A percentile compares a stretch with the other conserved stretches of the same genome.
Conservation (phyloP, 2,888 invertebrate species). For the Panopea generosa region DNA sequence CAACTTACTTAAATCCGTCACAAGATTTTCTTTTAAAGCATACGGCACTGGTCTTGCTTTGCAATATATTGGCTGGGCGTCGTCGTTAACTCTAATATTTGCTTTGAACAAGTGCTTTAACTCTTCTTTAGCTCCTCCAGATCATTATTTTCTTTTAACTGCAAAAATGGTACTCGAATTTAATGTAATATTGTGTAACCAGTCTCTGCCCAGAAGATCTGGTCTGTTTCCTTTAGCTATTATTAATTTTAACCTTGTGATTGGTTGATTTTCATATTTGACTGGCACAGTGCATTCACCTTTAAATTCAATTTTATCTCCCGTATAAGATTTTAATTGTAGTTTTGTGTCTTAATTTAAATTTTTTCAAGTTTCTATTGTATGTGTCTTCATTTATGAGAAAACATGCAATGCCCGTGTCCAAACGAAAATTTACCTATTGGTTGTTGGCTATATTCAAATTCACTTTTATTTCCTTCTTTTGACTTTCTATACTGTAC, state of each 20-base stretch:
- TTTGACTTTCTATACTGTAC: background rate
- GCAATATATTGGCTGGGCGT: conserved; percentile 1
- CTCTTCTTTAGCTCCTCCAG: conserved; percentile 6
- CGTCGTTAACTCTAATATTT: conserved; percentile 18
- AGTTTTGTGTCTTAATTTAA: background rate
- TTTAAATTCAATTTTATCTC: background rate
- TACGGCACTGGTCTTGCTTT: conserved; percentile 19
- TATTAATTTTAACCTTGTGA: background rate
- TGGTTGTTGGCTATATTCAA: background rate
- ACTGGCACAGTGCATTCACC: conserved; percentile 3
- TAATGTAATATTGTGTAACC: conserved; percentile 8
- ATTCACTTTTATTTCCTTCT: background rate
- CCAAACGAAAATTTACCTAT: background rate
- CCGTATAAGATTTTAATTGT: conserved; percentile 3
- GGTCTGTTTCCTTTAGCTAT: conserved; percentile 15
- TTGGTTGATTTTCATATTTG: background rate
- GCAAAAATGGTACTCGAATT: background rate
- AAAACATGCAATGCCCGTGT: conserved; percentile 3
- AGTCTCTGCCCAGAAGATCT: conserved; percentile 6
- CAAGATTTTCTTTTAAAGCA: conserved; percentile 33
- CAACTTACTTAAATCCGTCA: conserved; percentile 32
- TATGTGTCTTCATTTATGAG: conserved; percentile 5
- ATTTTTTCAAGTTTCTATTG: background rate
- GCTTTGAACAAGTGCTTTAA: conserved; percentile 10
- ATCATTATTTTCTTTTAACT: background rate